Evolutionary conservation across 2,888 invertebrate genomes (phyloP).

Genomic region (Mongoloraphidia duomilia): DNA sequence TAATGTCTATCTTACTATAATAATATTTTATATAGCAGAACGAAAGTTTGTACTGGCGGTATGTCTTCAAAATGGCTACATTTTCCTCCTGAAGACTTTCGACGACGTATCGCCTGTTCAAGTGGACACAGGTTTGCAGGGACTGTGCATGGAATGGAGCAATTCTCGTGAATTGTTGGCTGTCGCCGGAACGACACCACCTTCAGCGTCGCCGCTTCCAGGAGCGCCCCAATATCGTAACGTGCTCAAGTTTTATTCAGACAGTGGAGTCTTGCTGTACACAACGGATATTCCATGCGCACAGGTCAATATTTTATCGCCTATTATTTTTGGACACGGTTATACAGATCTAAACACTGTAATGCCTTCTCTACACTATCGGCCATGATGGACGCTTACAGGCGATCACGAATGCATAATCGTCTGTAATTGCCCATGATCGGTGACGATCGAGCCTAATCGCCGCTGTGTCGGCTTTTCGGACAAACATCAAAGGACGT

Average conservation of each 20-base stretch:
- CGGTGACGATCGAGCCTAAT: too few species aligned
- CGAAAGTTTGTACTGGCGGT: conserved; percentile 71
- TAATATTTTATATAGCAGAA: conserved; percentile 31
- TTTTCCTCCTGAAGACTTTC: conserved; percentile 77
- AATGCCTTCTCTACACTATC: too few species aligned
- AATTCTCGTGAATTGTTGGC: conserved; percentile 86
- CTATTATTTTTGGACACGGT: too few species aligned
- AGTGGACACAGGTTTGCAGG: conserved; percentile 67
- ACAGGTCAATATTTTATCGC: conserved; percentile 35
- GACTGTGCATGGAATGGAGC: conserved; percentile 89
- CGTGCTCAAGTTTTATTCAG: conserved; percentile 82
- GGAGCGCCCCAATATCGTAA: conserved; percentile 51
- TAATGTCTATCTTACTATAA: not conserved
- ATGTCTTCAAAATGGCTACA: conserved; percentile 76
- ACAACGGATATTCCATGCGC: conserved; percentile 64
- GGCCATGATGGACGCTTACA: too few species aligned
- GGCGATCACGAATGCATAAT: too few species aligned
- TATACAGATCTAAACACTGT: not conserved
- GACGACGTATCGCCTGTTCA: conserved; percentile 87
- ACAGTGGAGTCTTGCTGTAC: conserved; percentile 68
- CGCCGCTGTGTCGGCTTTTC: too few species aligned
- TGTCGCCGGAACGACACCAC: conserved; percentile 63
- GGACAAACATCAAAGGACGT: too few species aligned
- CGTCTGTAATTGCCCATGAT: too few species aligned
- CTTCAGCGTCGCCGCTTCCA: conserved; percentile 11